Base-by-base conservation (phyloP, 2,797 vertebrate species). In the Mormyrus proboscirostris region DNA sequence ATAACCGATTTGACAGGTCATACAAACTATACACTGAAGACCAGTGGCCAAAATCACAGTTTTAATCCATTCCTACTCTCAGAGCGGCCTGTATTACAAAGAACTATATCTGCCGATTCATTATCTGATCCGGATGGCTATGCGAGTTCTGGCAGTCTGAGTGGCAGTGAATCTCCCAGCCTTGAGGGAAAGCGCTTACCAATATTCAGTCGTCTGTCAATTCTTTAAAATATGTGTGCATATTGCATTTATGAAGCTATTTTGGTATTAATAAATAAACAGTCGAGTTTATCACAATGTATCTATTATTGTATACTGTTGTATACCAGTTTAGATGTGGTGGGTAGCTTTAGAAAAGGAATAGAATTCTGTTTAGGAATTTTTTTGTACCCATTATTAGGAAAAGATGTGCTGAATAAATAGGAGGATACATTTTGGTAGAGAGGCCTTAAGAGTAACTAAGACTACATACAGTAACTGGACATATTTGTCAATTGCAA, bases 151-250 rank as follows among this genome's bases (percentile, higher is more conserved):
- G 96, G 96, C 90, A 97, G 96, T 91, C 95, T 96, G 89, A 97
- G 96, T 88, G 96, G 96, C 38, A 94, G 96, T 0, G 96, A 97
- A 82, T 97, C 97, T 0, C 96, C 96, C 0, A 95, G 95, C 89
- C 93, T 96, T 0, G 97, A 97, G 88, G 94, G 94, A 69, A 92
- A 94, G 0, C 95, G 97, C 0, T 96, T 98, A 89, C 97, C 97
- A 76, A 98, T 98, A 93, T 98, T 98, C 90, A 98, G 97, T 91
- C 95, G 96, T 73, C 94, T 97, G 89, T 97, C 96, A 0, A 93
- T 97, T 12, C 95, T 96, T 91, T 96, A 95, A 90, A 91, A 25
- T 9, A 92, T 92, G 93, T 93, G 94, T 96, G 96, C 95, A 96
- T 95, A 96, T 96, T 96, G 95, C 95, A 96, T 95, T 92, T 90